A percentile compares a stretch with the other conserved stretches of the same genome.
phyloP scores from a whole-genome alignment of 2,888 invertebrate genomes.

The Xanthia icteritia region DNA sequence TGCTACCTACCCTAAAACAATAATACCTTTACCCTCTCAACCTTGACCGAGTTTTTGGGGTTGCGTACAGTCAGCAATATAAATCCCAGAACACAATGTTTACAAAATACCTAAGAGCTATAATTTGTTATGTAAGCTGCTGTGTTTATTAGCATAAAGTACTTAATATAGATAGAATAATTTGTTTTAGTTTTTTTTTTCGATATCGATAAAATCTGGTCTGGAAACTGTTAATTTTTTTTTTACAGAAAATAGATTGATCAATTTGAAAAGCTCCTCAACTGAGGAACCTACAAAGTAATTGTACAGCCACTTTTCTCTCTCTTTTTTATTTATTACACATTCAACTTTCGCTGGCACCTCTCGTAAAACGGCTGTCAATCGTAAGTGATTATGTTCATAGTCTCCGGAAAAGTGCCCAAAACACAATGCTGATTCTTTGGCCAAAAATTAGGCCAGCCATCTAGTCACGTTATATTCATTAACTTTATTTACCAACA shows the following conservation, averaged over 20 bases:
- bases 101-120: background rate
- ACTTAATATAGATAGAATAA: background rate
- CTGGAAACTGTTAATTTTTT: background rate
- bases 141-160: background rate
- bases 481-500: too few relatives aligned
- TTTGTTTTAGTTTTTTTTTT: background rate
- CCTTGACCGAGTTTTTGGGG: constrained; percentile 40
- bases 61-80: constrained; percentile 20
- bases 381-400: too few relatives aligned
- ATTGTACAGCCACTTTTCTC: background rate
- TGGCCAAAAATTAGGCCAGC: too few relatives aligned
- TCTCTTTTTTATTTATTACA: background rate
- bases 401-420: too few relatives aligned
- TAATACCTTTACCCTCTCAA: constrained; percentile 36
- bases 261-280: background rate
- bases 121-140: background rate
- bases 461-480: background rate
- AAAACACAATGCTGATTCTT: too few relatives aligned
- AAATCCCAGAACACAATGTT: background rate
- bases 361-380: background rate
- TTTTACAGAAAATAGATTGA: background rate
- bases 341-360: background rate
- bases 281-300: background rate
- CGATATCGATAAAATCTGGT: background rate
- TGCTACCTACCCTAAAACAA: constrained; percentile 28